These are phyloP conservation scores for Cantharis rufa DNA, from an alignment of 2,888 invertebrate genomes.

Conservation along the genomic window DNA sequence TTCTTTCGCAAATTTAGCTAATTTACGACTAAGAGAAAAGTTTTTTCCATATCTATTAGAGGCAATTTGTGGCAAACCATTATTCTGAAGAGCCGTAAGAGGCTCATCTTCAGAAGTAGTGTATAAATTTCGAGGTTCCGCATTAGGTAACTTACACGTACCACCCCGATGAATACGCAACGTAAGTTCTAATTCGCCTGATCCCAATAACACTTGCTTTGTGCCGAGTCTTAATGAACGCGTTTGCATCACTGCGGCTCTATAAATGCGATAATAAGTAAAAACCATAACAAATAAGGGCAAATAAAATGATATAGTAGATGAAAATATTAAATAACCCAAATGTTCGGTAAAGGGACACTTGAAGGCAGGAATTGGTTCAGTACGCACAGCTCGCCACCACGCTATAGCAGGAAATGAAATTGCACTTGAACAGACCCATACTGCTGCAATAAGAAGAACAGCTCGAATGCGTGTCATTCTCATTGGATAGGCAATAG, in stretches of 20 bases:
- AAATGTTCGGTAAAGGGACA: conserved; percentile 97
- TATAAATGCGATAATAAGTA: conserved; percentile 94
- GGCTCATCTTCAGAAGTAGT: conserved; percentile 77
- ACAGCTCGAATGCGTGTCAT: conserved; percentile 90
- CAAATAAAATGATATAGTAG: conserved; percentile 95
- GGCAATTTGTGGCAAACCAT: conserved; percentile 71
- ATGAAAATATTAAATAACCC: conserved; percentile 95
- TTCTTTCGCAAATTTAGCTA: conserved; percentile 95
- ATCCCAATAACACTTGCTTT: conserved; percentile 84
- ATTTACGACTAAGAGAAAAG: conserved; percentile 88
- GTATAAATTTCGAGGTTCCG: conserved; percentile 44
- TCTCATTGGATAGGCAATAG: conserved; percentile 93
- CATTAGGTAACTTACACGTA: conserved; percentile 63
- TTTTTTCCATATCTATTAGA: conserved; percentile 76
- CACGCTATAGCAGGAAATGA: conserved; percentile 97
- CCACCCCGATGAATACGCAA: conserved; percentile 93
- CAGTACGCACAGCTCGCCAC: conserved; percentile 88
- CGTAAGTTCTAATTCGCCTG: conserved; percentile 85
- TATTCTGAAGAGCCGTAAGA: conserved; percentile 75
- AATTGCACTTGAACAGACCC: conserved; percentile 95
- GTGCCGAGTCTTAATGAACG: conserved; percentile 88
- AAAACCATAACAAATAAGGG: conserved; percentile 98
- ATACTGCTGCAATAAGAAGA: conserved; percentile 88
- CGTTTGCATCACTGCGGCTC: conserved; percentile 91
- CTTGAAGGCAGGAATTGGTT: conserved; percentile 79